A percentile compares a stretch with the other conserved stretches of the same genome.
Evolutionary conservation across 2,888 invertebrate genomes (phyloP).

Genomic region (Drosophila lacicola): DNA sequence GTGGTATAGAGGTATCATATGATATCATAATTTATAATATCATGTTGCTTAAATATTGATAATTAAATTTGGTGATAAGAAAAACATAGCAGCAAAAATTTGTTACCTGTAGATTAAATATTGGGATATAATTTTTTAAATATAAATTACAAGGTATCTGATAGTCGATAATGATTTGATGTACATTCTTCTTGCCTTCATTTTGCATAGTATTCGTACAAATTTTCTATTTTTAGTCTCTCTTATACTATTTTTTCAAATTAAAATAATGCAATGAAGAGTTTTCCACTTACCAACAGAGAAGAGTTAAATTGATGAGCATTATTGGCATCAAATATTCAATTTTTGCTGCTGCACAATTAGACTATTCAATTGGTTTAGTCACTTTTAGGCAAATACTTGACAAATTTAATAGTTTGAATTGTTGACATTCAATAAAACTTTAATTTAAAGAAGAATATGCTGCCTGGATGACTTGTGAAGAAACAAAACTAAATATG

Average conservation of each 20-base stretch:
- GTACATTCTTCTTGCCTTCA: neutral
- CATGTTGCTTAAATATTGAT: neutral
- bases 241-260: constrained; percentile 6
- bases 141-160: constrained; percentile 10
- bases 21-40: neutral
- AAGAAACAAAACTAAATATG: neutral
- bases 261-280: neutral
- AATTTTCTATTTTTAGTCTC: constrained; percentile 27
- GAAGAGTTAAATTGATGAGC: too few relatives aligned
- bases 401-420: too few relatives aligned
- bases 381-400: too few relatives aligned
- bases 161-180: neutral
- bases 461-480: too few relatives aligned
- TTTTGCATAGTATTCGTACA: constrained; percentile 13
- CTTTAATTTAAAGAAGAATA: neutral
- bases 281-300: too few relatives aligned
- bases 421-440: too few relatives aligned
- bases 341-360: too few relatives aligned
- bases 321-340: too few relatives aligned
- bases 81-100: neutral
- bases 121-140: too few relatives aligned
- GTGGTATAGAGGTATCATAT: neutral
- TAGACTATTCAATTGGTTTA: too few relatives aligned
- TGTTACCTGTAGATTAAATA: neutral
- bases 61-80: neutral